Evolutionary conservation across 2,113 vertebrate genomes (phyloP).

Genomic region (Gambusia holbrooki): DNA sequence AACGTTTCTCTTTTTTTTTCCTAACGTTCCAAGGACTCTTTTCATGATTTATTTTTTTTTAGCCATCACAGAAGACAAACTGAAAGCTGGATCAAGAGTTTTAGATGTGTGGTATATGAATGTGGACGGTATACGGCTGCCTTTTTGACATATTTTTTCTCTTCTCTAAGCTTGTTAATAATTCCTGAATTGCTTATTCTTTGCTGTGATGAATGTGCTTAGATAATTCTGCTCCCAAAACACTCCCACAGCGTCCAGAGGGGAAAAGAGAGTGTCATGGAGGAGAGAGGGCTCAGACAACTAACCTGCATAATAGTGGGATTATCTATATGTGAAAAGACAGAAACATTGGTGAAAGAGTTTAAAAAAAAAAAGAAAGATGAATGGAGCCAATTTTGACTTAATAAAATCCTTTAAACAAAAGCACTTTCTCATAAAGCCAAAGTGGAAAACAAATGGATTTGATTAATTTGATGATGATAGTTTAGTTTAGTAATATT

Average conservation of each 20-base stretch:
- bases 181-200: not conserved
- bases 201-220: not conserved
- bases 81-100: not conserved
- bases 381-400: not conserved
- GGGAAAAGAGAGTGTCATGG: not conserved
- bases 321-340: not conserved
- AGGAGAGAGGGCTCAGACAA: not conserved
- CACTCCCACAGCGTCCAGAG: not conserved
- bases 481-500: not conserved
- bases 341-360: not conserved
- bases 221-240: slow-evolving; percentile 27
- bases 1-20: not conserved
- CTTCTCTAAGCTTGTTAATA: not conserved
- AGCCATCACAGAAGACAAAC: slow-evolving; percentile 68
- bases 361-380: not conserved
- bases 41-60: not conserved
- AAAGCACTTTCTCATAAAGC: not conserved
- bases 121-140: slow-evolving; percentile 64
- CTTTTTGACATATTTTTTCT: slow-evolving; percentile 7
- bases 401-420: not conserved
- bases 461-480: not conserved
- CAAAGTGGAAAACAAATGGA: not conserved
- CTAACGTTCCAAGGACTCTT: not conserved
- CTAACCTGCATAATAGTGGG: not conserved
- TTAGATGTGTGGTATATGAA: slow-evolving; percentile 76